A percentile compares a stretch with the other conserved stretches of the same genome.
phyloP scores from a whole-genome alignment of 2,888 invertebrate genomes.

The Ptycholaimellus sp. region DNA sequence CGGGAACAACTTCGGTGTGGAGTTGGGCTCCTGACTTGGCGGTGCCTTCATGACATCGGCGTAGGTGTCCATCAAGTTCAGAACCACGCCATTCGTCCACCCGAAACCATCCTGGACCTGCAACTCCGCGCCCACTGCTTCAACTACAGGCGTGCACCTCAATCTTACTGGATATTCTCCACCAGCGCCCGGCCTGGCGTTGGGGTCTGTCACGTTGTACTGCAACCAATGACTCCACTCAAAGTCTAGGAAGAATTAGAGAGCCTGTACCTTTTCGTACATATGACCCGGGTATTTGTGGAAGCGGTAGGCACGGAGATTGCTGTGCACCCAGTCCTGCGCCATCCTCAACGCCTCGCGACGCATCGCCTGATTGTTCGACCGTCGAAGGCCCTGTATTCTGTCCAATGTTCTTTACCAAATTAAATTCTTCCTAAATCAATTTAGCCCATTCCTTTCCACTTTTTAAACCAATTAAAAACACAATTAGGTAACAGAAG shows the following conservation, averaged over 20 bases:
- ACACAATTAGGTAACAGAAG: too few species aligned
- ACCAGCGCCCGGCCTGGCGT: constrained; percentile 15
- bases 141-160: too few species aligned
- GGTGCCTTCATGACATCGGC: too few species aligned
- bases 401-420: too few species aligned
- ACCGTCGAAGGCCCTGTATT: too few species aligned
- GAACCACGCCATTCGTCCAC: constrained; percentile 21
- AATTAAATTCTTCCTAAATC: too few species aligned
- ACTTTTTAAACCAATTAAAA: too few species aligned
- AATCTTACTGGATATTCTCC: constrained; percentile 19
- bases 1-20: too few species aligned
- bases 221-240: constrained; percentile 7
- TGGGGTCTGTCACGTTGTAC: constrained; percentile 17
- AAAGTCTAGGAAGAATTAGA: not conserved
- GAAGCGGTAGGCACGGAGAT: constrained; percentile 13
- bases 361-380: too few species aligned
- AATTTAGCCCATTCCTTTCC: too few species aligned
- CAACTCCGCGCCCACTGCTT: too few species aligned
- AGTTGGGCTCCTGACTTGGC: too few species aligned
- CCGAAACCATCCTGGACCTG: constrained; percentile 21
- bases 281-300: constrained; percentile 13
- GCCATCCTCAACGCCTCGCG: constrained; percentile 12
- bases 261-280: constrained; percentile 14
- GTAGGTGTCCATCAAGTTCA: constrained; percentile 17
- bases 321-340: constrained; percentile 16